phyloP scores from a whole-genome alignment of 2,888 invertebrate species.

The Papilio protenor region DNA sequence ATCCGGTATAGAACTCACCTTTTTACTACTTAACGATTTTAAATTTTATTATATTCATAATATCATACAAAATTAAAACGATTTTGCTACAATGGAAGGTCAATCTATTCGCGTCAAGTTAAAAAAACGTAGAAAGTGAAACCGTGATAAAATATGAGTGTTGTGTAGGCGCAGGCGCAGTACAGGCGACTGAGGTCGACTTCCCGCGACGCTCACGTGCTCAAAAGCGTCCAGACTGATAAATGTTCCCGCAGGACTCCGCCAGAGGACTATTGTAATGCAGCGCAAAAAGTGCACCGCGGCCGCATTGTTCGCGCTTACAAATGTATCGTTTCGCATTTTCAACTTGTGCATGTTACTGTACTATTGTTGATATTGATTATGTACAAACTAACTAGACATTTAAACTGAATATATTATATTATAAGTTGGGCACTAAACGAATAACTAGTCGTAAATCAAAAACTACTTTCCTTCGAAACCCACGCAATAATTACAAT shows the following conservation, averaged over 20 bases:
- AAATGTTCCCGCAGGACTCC: constrained; percentile 46
- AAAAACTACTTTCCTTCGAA: too few relatives aligned
- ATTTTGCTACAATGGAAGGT: too few relatives aligned
- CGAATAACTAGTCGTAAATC: background rate
- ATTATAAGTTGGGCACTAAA: background rate
- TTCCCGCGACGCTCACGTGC: constrained; percentile 19
- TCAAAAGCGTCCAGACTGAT: constrained; percentile 48
- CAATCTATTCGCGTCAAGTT: background rate
- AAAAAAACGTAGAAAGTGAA: constrained; percentile 6
- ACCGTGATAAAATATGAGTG: background rate
- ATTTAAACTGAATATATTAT: background rate
- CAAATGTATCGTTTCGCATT: constrained; percentile 7
- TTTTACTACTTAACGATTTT: background rate
- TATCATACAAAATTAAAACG: background rate
- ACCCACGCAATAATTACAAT: too few relatives aligned
- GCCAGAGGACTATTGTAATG: constrained; percentile 22
- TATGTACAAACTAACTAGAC: background rate
- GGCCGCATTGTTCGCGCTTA: constrained; percentile 26
- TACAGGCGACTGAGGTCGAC: background rate
- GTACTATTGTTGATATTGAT: background rate
- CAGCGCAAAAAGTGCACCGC: constrained; percentile 26
- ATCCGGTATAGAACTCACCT: too few relatives aligned
- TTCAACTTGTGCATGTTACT: constrained; percentile 1
- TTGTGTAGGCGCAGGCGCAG: constrained; percentile 6
- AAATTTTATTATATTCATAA: background rate